A percentile compares a stretch with the other conserved stretches of the same genome.
These are phyloP conservation scores for Holocentrus rufus DNA, from an alignment of 2,797 vertebrate species.

Conservation along the genomic window DNA sequence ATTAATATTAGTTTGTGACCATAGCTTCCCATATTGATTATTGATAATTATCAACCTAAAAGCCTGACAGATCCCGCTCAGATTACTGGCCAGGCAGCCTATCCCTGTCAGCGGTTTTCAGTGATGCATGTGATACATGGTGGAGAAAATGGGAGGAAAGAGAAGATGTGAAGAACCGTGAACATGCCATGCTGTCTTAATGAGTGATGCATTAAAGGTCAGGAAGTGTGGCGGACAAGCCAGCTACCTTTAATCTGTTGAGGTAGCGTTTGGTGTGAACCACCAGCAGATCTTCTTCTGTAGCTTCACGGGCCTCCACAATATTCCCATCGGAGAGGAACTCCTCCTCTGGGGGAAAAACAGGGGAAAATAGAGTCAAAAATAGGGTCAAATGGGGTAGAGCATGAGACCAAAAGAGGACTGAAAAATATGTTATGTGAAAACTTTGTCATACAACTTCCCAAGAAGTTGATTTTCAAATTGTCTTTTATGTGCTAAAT, in stretches of 20 bases:
- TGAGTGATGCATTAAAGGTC: slow-evolving; percentile 2
- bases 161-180: background rate
- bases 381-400: slow-evolving; percentile 1
- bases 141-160: background rate
- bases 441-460: too few relatives aligned
- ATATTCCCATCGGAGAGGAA: slow-evolving; percentile 88
- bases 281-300: slow-evolving; percentile 92
- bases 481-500: too few relatives aligned
- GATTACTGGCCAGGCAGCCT: slow-evolving; percentile 20
- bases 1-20: background rate
- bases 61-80: background rate
- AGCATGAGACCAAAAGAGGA: background rate
- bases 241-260: slow-evolving; percentile 90
- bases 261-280: slow-evolving; percentile 93
- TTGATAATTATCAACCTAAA: slow-evolving; percentile 6
- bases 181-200: background rate
- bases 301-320: slow-evolving; percentile 90
- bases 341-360: slow-evolving; percentile 87
- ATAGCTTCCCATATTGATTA: background rate
- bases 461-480: too few relatives aligned
- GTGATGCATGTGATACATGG: background rate
- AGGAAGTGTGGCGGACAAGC: background rate
- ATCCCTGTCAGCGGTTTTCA: slow-evolving; percentile 47
- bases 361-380: slow-evolving; percentile 25
- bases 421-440: too few relatives aligned